Base-by-base conservation (phyloP, 1,140 invertebrate species). In the Neuroterus valhalla region DNA sequence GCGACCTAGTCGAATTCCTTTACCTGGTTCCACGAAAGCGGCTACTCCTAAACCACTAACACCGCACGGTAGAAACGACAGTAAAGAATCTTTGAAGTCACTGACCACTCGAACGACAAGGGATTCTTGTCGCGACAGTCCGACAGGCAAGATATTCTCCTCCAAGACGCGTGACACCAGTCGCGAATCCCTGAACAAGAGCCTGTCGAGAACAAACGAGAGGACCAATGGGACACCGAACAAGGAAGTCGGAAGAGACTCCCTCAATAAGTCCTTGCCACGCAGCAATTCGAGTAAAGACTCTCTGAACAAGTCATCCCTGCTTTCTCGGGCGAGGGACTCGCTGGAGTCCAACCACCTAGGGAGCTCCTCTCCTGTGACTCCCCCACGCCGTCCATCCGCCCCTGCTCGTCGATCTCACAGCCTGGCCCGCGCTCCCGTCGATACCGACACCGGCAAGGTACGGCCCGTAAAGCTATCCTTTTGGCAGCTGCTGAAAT, bases 1-100 rank as follows among this genome's bases (percentile, higher is more conserved):
- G 69, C 91, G 92, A 75, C 93, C 94, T 52, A 94, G 93, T 88
- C 94, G 94, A 83, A 95, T 95, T 71, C 94, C 94, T 23, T 88
- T 94, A 72, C 92, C 90, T 50, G 92, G 92, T 21, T 89, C 90
- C 77, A 91, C 90, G 68, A 91, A 89, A 45, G 84, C 89, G 44
- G 80, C 88, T 4, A 89, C 91, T 15, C 91, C 91, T n/a, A 93
- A 93, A 82, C 92, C 93, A n/a, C 91, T 93, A 2, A 89, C 85
- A 68, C 83, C 81, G 79, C 89, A 91, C 75, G 82, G 89, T 66
- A 89, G 90, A 45, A 91, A 91, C 82, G 88, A 92, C 70, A 76
- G 91, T 80, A 89, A 90, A 67, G 93, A 94, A 74, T 93, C 93
- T 68, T 87, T 94, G 17, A 93, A 87, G 48, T 89, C 89, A 5